A percentile compares a stretch with the other conserved stretches of the same genome.
These are phyloP conservation scores for Vollenhovia emeryi DNA, from an alignment of 1,140 invertebrate genomes.

Conservation along the genomic window DNA sequence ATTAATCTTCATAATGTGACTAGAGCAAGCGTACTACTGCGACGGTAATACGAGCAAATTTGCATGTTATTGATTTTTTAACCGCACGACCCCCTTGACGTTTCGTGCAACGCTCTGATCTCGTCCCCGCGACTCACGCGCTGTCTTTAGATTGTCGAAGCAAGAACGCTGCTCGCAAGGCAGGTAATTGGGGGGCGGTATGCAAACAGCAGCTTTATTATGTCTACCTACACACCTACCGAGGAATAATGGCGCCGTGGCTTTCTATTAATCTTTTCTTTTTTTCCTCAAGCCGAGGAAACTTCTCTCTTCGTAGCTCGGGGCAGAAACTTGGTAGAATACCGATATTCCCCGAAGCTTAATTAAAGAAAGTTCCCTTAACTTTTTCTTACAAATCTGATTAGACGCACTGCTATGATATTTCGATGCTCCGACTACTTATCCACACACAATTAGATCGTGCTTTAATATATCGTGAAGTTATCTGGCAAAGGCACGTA, in stretches of 20 bases:
- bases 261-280: conserved; percentile 21
- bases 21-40: conserved; percentile 11
- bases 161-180: conserved; percentile 6
- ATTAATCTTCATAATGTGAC: conserved; percentile 45
- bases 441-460: conserved; percentile 9
- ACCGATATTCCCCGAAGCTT: conserved; percentile 36
- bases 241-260: conserved; percentile 2
- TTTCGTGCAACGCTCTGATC: conserved; percentile 34
- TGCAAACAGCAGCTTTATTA: conserved; percentile 50
- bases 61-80: conserved; percentile 57
- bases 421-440: conserved; percentile 13
- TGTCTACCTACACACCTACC: conserved; percentile 19
- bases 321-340: conserved; percentile 16
- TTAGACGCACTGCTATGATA: conserved; percentile 25
- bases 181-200: conserved; percentile 25
- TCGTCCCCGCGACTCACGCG: conserved; percentile 8
- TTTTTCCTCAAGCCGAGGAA: conserved; percentile 5
- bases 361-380: conserved; percentile 41
- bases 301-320: not conserved
- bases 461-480: not conserved
- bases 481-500: not conserved
- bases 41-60: conserved; percentile 41
- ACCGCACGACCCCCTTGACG: conserved; percentile 39
- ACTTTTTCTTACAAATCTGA: conserved; percentile 29
- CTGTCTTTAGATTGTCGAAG: conserved; percentile 25